Evolutionary conservation across 2,797 vertebrate species (phyloP).

Genomic region (Oreonectes daqikongensis): DNA sequence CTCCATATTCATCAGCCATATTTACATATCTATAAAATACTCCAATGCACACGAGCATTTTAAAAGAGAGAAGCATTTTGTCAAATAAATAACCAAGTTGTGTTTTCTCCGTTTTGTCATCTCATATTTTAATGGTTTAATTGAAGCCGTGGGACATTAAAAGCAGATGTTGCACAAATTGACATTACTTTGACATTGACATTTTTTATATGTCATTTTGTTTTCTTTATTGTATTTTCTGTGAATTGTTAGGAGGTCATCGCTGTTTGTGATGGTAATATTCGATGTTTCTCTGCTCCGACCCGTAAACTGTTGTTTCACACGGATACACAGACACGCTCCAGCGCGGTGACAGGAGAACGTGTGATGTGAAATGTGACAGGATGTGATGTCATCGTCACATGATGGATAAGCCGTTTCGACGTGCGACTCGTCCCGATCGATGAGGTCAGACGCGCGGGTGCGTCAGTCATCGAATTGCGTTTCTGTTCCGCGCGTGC

Average conservation of each 20-base stretch:
- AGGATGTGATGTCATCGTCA: constrained; percentile 7
- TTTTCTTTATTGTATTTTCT: not conserved
- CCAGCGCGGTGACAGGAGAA: not conserved
- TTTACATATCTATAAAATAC: constrained; percentile 7
- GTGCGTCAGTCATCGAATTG: constrained; percentile 4
- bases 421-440: not conserved
- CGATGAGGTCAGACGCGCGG: constrained; percentile 9
- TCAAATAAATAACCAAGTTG: no score
- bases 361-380: not conserved
- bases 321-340: not conserved
- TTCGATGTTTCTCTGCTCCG: no score
- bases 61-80: no score
- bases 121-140: no score
- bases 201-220: no score
- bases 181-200: no score
- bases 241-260: not conserved
- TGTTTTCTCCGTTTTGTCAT: no score
- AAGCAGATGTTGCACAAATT: no score
- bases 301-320: not conserved
- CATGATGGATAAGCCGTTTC: not conserved
- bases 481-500: not conserved
- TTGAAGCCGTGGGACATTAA: no score
- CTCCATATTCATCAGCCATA: not conserved
- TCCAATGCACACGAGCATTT: not conserved
- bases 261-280: no score